These are phyloP conservation scores for Lordiphosa andalusiaca DNA, from an alignment of 2,888 invertebrate species.

Conservation along the genomic window DNA sequence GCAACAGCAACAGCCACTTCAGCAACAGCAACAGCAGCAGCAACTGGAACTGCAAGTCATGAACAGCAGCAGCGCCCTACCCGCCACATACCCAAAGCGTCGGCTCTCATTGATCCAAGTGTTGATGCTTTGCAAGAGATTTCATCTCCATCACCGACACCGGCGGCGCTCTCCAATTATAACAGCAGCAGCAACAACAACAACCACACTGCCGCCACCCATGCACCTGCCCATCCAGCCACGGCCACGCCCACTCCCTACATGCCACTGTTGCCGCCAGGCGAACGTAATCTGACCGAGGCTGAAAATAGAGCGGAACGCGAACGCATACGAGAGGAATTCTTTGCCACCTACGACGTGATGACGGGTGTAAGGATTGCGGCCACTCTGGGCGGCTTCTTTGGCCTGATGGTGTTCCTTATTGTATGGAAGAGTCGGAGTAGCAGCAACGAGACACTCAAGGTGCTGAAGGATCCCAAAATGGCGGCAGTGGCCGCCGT, in stretches of 20 bases:
- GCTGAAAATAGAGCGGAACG: conserved; percentile 82
- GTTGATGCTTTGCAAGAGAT: conserved; percentile 35
- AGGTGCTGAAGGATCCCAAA: conserved; percentile 88
- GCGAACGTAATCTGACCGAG: conserved; percentile 68
- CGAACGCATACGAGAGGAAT: conserved; percentile 88
- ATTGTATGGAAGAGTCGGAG: conserved; percentile 94
- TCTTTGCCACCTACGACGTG: conserved; percentile 94
- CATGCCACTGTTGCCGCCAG: conserved; percentile 60
- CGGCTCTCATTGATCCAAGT: conserved; percentile 54
- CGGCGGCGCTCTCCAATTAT: conserved; percentile 41
- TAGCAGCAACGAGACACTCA: conserved; percentile 87
- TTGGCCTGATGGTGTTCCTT: conserved; percentile 93
- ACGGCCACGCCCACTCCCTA: conserved; percentile 58
- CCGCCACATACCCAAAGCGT: conserved; percentile 28
- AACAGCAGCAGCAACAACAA: conserved; percentile 18
- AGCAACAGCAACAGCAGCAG: conserved; percentile 28
- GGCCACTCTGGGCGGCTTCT: conserved; percentile 94
- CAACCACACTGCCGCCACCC: conserved; percentile 46
- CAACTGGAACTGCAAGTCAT: conserved; percentile 21
- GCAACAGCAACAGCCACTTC: conserved; percentile 36
- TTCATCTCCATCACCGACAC: conserved; percentile 49
- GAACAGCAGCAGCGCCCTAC: conserved; percentile 22
- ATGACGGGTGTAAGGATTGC: conserved; percentile 97
- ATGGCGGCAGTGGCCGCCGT: conserved; percentile 90
- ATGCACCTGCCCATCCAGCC: conserved; percentile 39